Evolutionary conservation across 2,797 vertebrate genomes (phyloP).

Genomic region (Amazonetta brasiliensis): DNA sequence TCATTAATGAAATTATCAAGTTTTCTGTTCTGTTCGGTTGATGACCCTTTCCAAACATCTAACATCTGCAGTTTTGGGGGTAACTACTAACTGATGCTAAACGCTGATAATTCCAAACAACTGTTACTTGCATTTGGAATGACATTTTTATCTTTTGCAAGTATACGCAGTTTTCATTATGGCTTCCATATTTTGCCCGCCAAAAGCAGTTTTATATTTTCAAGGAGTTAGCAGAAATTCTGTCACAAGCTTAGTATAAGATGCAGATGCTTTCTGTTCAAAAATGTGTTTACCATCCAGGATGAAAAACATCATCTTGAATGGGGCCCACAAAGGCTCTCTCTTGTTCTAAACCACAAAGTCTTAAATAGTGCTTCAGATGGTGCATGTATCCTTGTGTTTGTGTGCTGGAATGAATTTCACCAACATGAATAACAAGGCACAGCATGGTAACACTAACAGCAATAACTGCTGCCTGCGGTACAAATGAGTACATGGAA

Average conservation of each 20-base stretch:
- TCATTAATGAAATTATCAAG: background rate
- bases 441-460: background rate
- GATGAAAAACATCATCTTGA: background rate
- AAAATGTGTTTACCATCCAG: background rate
- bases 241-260: background rate
- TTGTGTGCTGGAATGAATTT: background rate
- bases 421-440: background rate
- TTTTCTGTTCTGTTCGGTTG: background rate
- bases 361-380: background rate
- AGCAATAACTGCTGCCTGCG: background rate
- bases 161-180: background rate
- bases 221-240: background rate
- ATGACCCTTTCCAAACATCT: background rate
- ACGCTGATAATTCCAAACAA: background rate
- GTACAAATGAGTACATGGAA: background rate
- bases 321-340: background rate
- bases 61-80: background rate
- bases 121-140: background rate
- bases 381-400: background rate
- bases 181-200: background rate
- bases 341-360: background rate
- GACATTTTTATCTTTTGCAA: background rate
- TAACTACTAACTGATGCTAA: background rate
- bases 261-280: background rate
- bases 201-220: background rate